Evolutionary conservation across 2,797 vertebrate species (phyloP).

Genomic region (Chaetophractus vellerosus): DNA sequence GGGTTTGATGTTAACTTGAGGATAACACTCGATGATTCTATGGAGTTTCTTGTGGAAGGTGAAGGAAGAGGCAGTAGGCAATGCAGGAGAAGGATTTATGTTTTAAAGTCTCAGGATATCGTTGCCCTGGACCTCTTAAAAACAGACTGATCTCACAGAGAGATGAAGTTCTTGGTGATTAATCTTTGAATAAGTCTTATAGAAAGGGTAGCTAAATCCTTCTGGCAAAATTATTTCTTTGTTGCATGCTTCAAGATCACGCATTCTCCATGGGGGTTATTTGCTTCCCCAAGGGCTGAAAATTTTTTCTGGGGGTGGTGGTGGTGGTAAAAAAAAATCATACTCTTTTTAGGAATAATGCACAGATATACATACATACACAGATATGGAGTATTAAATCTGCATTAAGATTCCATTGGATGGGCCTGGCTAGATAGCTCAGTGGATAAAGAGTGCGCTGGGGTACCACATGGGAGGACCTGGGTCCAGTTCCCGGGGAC

Average conservation of each 20-base stretch:
- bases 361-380: background rate
- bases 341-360: background rate
- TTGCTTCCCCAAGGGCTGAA: background rate
- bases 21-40: background rate
- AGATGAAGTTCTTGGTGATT: background rate
- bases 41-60: background rate
- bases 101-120: background rate
- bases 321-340: background rate
- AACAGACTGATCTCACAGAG: background rate
- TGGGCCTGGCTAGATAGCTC: no score
- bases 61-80: background rate
- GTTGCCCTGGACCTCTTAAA: background rate
- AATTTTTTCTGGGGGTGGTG: background rate
- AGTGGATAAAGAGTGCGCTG: no score
- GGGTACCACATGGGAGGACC: no score
- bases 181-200: background rate
- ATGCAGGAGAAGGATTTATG: background rate
- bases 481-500: no score
- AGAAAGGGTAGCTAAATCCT: background rate
- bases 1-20: background rate
- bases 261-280: background rate
- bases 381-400: background rate
- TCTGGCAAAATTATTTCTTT: background rate
- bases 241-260: constrained; percentile 8
- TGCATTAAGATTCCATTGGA: background rate